Evolutionary conservation across 2,888 invertebrate species (phyloP), one percentile per base, ranked within the genome.

Genomic region (Nymphalis polychloros): DNA sequence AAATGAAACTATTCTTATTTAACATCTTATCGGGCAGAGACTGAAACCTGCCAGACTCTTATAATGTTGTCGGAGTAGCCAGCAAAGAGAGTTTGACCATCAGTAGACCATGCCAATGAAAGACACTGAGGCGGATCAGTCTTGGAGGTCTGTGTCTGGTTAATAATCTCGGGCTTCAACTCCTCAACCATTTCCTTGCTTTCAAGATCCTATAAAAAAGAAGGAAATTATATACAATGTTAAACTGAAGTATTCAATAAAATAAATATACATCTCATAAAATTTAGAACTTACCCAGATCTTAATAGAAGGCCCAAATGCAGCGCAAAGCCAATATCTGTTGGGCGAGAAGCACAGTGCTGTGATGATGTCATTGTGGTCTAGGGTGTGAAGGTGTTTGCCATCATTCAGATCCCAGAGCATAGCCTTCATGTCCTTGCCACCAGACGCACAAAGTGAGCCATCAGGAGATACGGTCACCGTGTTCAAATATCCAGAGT

Each of bases 161-260:
- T 94, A 72, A 98, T 96, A 78, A 99, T 97, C 84, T 99, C 99
- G n/a, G 98, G 98, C 84, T 96, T 96, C 76, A 99, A 95, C 90
- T 99, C 99, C 89, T 99, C 99, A 77, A 99, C 99, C 95, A 99
- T 98, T 88, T 98, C 98, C 94, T 99, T 99, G 93, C 98, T 98
- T 93, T 99, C 99, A 91, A 99, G 94, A 94, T 99, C 99, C 96
- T 96, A 84, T 61, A 83, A 73, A 73, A 68, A 71, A 55, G 53
- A 19, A 20, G 60, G 46, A 50, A 20, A 17, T 7, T 49, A 50
- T 13, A 52, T 52, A 7, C 13, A 41, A 6, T 8, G 2, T 50
- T 27, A 6, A 19, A 10, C 19, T 1, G 47, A 20, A 17, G n/a
- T 31, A 31, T 31, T 31, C 5, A 35, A 4, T n/a, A 6, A 27